Evolutionary conservation across 2,797 vertebrate species (phyloP), one percentile per base, ranked within the genome.

Genomic region (Erethizon dorsatum): DNA sequence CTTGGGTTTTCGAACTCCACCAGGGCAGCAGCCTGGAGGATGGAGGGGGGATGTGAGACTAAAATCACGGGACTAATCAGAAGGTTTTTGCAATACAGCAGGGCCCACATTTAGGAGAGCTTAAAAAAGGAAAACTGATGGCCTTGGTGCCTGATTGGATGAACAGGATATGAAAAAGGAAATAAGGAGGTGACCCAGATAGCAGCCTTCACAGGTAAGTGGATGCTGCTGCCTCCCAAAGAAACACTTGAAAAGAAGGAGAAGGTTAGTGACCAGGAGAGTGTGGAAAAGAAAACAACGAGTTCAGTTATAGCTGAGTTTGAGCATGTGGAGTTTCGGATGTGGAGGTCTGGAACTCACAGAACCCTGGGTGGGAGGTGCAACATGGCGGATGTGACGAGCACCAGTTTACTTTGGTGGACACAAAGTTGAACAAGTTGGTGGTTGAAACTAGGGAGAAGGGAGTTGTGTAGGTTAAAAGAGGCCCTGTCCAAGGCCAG

Each of bases 1-100:
- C 33, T 84, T 77, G 69, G 18, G 22, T 45, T 92, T 96, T 90
- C 71, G 28, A 88, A 90, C 57, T 83, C 75, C 59, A 45, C 47
- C 50, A 47, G 45, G 50, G 13, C 65, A 83, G 52, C 54, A 56
- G 63, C 59, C 65, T 63, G 79, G 88, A 88, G 50, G 20, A 59
- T 71, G 9, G 24, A 83, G 57, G 45, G 45, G 26, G 85, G 20
- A 52, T 83, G 3, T 41, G 52, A 97, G 18, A 73, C 37, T 47
- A 65, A 73, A 83, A 45, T 63, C 37, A 18, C 31, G 28, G 59
- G 33, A 4, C 52, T 82, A 15, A 59, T 71, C 65, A 61, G 65
- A 47, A 97, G 22, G 31, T 56, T 96, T 93, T 69, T 85, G 65
- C 65, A 85, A 80, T 20, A 83, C 13, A 54, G 47, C 7, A 9